These are phyloP conservation scores for Octodonta nipae DNA, from an alignment of 2,888 invertebrate genomes.

Conservation along the genomic window DNA sequence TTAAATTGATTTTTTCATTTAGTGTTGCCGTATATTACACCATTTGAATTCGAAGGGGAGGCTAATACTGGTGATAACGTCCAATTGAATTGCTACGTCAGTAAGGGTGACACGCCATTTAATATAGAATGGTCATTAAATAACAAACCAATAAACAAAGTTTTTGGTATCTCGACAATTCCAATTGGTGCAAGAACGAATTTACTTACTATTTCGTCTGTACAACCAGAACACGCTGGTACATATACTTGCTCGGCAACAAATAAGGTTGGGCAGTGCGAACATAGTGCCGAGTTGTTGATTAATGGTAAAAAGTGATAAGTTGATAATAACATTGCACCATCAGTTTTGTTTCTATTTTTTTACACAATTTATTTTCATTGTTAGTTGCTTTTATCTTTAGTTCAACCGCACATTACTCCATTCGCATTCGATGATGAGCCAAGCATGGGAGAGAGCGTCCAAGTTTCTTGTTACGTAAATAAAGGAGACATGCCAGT, in stretches of 20 bases:
- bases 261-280: slow-evolving; percentile 51
- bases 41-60: slow-evolving; percentile 46
- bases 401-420: slow-evolving; percentile 45
- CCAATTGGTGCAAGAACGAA: slow-evolving; percentile 43
- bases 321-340: too few species aligned
- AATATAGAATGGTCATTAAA: slow-evolving; percentile 65
- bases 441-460: slow-evolving; percentile 49
- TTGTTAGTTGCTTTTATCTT: background rate
- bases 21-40: slow-evolving; percentile 42
- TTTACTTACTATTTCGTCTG: slow-evolving; percentile 48
- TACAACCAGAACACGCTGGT: slow-evolving; percentile 54
- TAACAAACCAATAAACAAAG: slow-evolving; percentile 31
- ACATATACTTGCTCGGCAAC: slow-evolving; percentile 56
- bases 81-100: slow-evolving; percentile 53
- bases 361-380: background rate
- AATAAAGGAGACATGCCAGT: slow-evolving; percentile 55
- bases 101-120: slow-evolving; percentile 61
- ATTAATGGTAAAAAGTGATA: slow-evolving; percentile 70
- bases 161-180: slow-evolving; percentile 23
- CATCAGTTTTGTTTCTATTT: background rate
- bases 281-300: slow-evolving; percentile 47
- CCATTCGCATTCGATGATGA: slow-evolving; percentile 56
- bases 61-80: slow-evolving; percentile 55
- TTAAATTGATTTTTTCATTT: too few species aligned
- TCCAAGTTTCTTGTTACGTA: slow-evolving; percentile 48